Conservation (phyloP, 1,140 invertebrate species). For the Cyphomyrmex costatus region DNA sequence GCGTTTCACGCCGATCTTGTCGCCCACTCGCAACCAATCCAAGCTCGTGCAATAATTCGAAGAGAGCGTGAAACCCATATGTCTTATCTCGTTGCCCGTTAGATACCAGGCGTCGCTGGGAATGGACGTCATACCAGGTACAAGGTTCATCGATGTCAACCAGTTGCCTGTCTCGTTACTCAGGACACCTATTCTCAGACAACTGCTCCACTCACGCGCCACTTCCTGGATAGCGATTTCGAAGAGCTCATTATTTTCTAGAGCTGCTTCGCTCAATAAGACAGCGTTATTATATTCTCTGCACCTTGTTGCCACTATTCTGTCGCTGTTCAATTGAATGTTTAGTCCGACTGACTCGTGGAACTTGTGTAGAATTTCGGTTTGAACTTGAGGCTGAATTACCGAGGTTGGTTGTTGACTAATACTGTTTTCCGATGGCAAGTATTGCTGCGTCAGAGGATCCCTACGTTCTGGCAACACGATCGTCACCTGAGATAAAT, state of each 20-base stretch:
- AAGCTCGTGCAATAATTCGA: slow-evolving; percentile 91
- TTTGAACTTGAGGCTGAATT: slow-evolving; percentile 82
- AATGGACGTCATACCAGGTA: slow-evolving; percentile 88
- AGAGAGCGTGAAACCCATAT: slow-evolving; percentile 88
- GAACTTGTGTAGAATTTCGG: slow-evolving; percentile 86
- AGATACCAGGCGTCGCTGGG: slow-evolving; percentile 90
- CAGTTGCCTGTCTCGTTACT: slow-evolving; percentile 82
- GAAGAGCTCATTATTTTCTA: slow-evolving; percentile 92
- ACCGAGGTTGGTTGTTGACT: slow-evolving; percentile 86
- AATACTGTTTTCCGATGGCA: slow-evolving; percentile 85
- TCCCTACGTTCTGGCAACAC: slow-evolving; percentile 85
- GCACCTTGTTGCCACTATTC: slow-evolving; percentile 89
- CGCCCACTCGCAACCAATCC: slow-evolving; percentile 92
- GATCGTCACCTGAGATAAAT: slow-evolving; percentile 83
- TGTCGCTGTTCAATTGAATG: slow-evolving; percentile 90
- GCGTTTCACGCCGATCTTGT: slow-evolving; percentile 90
- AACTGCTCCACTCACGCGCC: slow-evolving; percentile 91
- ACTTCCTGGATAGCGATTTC: slow-evolving; percentile 90
- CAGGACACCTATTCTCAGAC: slow-evolving; percentile 91
- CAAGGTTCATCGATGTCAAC: slow-evolving; percentile 90
- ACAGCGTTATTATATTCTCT: slow-evolving; percentile 90
- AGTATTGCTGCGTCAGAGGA: slow-evolving; percentile 83
- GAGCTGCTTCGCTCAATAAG: slow-evolving; percentile 91
- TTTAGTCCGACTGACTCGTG: slow-evolving; percentile 92
- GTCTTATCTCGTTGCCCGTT: slow-evolving; percentile 90